Evolutionary conservation across 2,113 vertebrate species (phyloP), one percentile per base, ranked within the genome.

Genomic region (Chionodraco myersi): DNA sequence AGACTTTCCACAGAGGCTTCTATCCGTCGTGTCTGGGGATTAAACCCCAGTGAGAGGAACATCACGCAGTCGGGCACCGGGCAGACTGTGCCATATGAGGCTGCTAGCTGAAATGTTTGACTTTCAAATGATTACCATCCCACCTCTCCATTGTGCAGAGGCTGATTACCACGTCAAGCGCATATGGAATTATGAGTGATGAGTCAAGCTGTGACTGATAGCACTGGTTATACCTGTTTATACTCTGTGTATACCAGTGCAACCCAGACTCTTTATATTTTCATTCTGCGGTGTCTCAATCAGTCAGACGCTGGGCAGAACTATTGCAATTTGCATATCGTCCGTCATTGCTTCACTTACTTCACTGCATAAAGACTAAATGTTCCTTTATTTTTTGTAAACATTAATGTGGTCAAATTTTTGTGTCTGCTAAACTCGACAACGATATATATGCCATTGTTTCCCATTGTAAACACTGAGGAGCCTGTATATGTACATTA

Each of bases 161-260:
- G 68, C 72, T 36, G 58, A 72, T 75, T 44, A 57, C 81, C 54
- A 67, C 41, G 79, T 85, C 77, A 57, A 79, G 67, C 74, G 56
- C 68, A 59, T 87, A 69, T 86, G 67, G 66, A 89, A 87, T 84
- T 86, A 83, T 88, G 90, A 90, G 61, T 75, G 79, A 91, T 88
- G 88, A 89, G 77, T 90, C 80, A 80, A 82, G 79, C 84, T 69
- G n/a, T 83, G 77, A 83, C 80, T 88, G 82, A 89, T 82, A 80
- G 41, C 75, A 91, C 89, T 79, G 74, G 89, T 89, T 72, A 9
- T 87, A 86, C 86, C 86, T 91, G 92, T 91, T 91, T 90, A 89
- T 64, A 76, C 30, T 7, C 9, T 88, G 87, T 92, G 91, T 88
- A 88, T 71, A 68, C 80, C 77, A 67, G 61, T 62, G 64, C 61